These are phyloP conservation scores for Calephelis nemesis DNA, from an alignment of 1,140 invertebrate species.

Conservation along the genomic window DNA sequence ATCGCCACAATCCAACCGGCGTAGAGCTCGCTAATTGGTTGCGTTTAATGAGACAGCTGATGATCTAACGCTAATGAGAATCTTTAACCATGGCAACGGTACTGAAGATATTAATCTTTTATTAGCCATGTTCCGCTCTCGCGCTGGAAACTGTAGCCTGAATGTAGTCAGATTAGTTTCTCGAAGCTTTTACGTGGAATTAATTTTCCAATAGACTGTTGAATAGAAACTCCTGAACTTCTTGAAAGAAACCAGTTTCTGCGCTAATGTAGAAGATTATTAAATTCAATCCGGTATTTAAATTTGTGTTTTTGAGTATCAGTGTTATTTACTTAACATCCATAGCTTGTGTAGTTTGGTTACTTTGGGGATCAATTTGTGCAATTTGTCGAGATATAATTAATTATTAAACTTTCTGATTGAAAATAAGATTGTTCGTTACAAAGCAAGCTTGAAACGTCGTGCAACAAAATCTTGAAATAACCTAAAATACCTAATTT, in stretches of 20 bases:
- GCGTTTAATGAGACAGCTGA: slow-evolving; percentile 51
- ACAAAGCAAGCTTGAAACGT: no score
- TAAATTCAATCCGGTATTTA: no score
- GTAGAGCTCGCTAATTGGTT: slow-evolving; percentile 44
- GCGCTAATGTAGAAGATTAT: background rate
- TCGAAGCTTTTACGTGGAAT: slow-evolving; percentile 1
- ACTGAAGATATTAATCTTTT: slow-evolving; percentile 38
- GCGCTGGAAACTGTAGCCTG: slow-evolving; percentile 1
- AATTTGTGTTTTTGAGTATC: no score
- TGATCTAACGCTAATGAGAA: slow-evolving; percentile 47
- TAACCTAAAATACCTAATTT: no score
- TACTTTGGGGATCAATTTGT: no score
- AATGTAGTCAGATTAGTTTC: background rate
- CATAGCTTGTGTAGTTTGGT: no score
- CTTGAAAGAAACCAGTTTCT: background rate
- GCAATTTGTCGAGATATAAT: no score
- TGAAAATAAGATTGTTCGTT: no score
- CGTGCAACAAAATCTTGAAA: no score
- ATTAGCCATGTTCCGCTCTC: slow-evolving; percentile 10
- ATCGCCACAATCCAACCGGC: slow-evolving; percentile 7
- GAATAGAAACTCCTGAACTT: background rate
- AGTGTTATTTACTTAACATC: no score
- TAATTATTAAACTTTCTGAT: no score
- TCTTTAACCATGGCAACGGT: slow-evolving; percentile 26
- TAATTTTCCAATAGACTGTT: background rate